These are phyloP conservation scores for Pangasius larnaudii DNA, from an alignment of 2,797 vertebrate species.

Conservation along the genomic window DNA sequence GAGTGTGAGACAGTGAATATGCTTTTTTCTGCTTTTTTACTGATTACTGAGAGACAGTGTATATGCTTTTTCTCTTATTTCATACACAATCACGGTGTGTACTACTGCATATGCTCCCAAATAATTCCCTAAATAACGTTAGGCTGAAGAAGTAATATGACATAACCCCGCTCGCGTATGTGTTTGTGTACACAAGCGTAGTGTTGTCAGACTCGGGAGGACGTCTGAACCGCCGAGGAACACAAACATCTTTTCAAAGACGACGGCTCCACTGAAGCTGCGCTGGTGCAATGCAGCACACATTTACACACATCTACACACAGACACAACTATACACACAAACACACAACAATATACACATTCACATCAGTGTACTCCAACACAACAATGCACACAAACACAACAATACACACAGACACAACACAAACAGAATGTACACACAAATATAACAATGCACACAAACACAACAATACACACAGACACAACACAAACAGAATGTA, in stretches of 20 bases:
- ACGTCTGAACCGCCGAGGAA: not conserved
- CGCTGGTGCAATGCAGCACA: slow-evolving; percentile 42
- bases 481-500: not conserved
- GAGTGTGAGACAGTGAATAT: not conserved
- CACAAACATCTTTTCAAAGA: slow-evolving; percentile 9
- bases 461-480: not conserved
- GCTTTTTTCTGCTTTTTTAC: no score
- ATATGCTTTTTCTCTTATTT: not conserved
- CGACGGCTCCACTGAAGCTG: not conserved
- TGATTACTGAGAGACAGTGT: not conserved
- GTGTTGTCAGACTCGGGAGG: not conserved
- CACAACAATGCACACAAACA: not conserved
- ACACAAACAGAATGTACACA: not conserved
- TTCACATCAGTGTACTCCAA: not conserved
- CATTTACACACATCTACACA: slow-evolving; percentile 9
- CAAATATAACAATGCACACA: not conserved
- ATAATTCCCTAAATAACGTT: not conserved
- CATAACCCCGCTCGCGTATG: not conserved
- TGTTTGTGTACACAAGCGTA: not conserved
- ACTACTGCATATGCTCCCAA: not conserved
- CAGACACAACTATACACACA: not conserved
- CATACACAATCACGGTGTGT: not conserved
- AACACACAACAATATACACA: not conserved
- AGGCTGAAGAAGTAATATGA: not conserved
- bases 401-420: not conserved